A percentile compares a stretch with the other conserved stretches of the same genome.
Conservation (phyloP, 2,888 invertebrate species). For the Dermolepida albohirtum region DNA sequence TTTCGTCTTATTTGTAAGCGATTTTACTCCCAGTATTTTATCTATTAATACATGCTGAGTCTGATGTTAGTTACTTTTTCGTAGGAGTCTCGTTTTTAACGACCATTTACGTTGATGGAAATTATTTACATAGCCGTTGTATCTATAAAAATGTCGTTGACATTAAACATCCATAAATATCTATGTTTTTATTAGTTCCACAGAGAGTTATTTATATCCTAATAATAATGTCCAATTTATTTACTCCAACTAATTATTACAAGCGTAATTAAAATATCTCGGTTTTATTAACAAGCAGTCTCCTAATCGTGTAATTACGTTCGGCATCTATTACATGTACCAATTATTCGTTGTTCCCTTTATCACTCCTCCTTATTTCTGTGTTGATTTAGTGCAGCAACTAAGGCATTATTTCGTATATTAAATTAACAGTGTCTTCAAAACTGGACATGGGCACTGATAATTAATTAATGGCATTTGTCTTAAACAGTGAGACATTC, state of each 20-base stretch:
- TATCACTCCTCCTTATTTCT: conserved; percentile 14
- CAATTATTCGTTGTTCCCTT: conserved; percentile 11
- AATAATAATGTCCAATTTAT: conserved; percentile 26
- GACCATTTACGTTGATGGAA: no score
- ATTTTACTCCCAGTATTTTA: no score
- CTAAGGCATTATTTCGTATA: neutral
- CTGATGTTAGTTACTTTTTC: neutral
- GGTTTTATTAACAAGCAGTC: conserved; percentile 21
- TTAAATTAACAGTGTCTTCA: neutral
- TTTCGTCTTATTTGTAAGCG: no score
- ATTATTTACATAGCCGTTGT: conserved; percentile 2
- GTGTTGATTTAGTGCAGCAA: conserved; percentile 20
- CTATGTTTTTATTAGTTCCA: conserved; percentile 17
- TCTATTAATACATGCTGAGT: no score
- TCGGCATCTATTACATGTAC: conserved; percentile 30
- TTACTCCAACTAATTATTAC: conserved; percentile 26
- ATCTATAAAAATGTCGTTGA: conserved; percentile 28
- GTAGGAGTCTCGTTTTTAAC: neutral
- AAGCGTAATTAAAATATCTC: conserved; percentile 34
- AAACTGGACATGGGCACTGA: neutral
- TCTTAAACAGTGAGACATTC: neutral
- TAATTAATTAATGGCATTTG: conserved; percentile 22
- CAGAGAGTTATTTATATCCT: conserved; percentile 19
- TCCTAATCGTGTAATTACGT: conserved; percentile 30
- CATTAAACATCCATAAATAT: conserved; percentile 27